Base-by-base conservation (phyloP, 2,888 invertebrate genomes). In the Epistrophella euchroma region DNA sequence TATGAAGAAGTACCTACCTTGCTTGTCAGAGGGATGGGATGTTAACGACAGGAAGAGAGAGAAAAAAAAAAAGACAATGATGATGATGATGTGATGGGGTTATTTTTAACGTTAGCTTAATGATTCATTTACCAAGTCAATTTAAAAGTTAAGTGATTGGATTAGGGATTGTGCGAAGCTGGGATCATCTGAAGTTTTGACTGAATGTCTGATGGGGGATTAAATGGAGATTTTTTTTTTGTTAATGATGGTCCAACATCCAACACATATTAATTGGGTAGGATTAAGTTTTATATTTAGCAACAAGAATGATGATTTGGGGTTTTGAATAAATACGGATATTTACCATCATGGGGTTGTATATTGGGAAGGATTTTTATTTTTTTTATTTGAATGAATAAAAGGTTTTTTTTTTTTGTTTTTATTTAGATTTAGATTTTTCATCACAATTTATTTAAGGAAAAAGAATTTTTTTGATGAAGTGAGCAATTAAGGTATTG, bases 111-210 rank as follows among this genome's bases (percentile, higher is more conserved):
- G 68, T 78, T 62, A 35, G 73, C 79, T 70, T 76, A 77, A 85
- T 73, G 76, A 80, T 73, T 81, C 72, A 85, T 85, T 85, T 73
- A 76, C 52, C 60, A 81, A 76, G 80, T 76, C 81, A 76, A 85
- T 85, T 85, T 80, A 80, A 80, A 83, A 81, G 76, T 77, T 81
- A 77, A 85, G 80, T 76, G 80, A 85, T 85, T 85, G 80, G 80
- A 73, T 85, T 76, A 76, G 75, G 79, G 79, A 43, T 60, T 50
- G 64, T 37, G 22, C 43, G 19, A 45, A 25, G 43, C 55, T 28
- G 15, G 72, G 66, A 62, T 76, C 60, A 28, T 52, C 52, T 52
- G 17, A 80, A 70, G 47, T 73, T 81, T 80, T 77, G 45, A 55
- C 43, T 71, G 70, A 25, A 25, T 25, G 32, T 60, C 50, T 13